Conservation (phyloP, 2,888 invertebrate species). For the Caenorhabditis japonica region DNA sequence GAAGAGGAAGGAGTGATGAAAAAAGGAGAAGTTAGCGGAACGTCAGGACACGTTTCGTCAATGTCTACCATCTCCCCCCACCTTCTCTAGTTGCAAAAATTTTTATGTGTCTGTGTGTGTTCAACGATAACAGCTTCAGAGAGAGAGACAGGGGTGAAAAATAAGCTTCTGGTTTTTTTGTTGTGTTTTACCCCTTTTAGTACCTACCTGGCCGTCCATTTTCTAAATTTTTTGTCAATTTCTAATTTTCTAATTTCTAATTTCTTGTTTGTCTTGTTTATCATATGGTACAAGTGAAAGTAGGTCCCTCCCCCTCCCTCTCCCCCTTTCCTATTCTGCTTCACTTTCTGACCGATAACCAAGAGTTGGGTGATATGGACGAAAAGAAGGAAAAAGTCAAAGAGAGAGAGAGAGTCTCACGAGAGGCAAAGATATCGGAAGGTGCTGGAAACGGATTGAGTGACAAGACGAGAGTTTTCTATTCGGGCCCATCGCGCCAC, state of each 20-base stretch:
- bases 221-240: background rate
- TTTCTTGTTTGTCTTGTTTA: too few relatives aligned
- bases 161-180: constrained; percentile 28
- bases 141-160: too few relatives aligned
- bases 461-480: constrained; percentile 46
- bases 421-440: too few relatives aligned
- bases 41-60: constrained; percentile 53
- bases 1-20: constrained; percentile 20
- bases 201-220: constrained; percentile 1
- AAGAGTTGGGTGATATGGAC: constrained; percentile 7
- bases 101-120: constrained; percentile 26
- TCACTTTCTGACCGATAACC: constrained; percentile 39
- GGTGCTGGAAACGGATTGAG: constrained; percentile 50
- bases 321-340: background rate
- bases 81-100: constrained; percentile 26
- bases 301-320: background rate
- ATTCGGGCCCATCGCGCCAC: constrained; percentile 23
- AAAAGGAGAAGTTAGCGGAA: constrained; percentile 51
- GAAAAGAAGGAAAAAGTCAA: background rate
- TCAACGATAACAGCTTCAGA: constrained; percentile 43
- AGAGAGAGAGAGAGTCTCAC: background rate
- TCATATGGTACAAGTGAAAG: too few relatives aligned
- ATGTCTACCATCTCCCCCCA: constrained; percentile 30
- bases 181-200: too few relatives aligned
- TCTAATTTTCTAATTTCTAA: constrained; percentile 3